These are phyloP conservation scores for Tryphoninae sp. DNA, from an alignment of 2,888 invertebrate genomes.

Conservation along the genomic window DNA sequence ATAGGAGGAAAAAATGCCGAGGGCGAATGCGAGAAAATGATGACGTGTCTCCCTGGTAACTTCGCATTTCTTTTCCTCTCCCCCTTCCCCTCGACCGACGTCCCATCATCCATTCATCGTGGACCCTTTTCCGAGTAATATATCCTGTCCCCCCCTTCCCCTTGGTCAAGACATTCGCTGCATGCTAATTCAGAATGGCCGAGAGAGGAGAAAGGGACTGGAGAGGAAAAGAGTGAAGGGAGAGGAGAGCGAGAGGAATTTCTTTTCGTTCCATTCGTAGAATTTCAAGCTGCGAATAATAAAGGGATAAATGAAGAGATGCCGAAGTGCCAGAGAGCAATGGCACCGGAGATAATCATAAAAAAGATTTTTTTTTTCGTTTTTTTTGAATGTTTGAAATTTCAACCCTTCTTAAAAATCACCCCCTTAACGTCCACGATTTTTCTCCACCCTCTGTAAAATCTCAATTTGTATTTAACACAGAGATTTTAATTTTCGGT, in stretches of 20 bases:
- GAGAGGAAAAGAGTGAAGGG: background rate
- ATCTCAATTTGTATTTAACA: background rate
- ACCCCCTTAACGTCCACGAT: background rate
- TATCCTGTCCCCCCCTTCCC: constrained; percentile 30
- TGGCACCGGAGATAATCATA: constrained; percentile 13
- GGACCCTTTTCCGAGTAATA: constrained; percentile 52
- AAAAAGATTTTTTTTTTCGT: background rate
- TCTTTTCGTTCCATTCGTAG: constrained; percentile 39
- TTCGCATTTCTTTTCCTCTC: constrained; percentile 45
- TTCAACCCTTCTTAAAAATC: background rate
- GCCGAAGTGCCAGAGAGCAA: constrained; percentile 16
- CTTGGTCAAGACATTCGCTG: constrained; percentile 50
- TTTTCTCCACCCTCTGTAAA: background rate
- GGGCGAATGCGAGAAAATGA: constrained; percentile 5
- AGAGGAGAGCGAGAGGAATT: constrained; percentile 39
- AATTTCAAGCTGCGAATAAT: constrained; percentile 55
- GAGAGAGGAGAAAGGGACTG: constrained; percentile 4
- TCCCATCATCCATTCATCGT: constrained; percentile 48
- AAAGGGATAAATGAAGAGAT: constrained; percentile 54
- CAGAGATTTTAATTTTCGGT: background rate
- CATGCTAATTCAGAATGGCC: constrained; percentile 59
- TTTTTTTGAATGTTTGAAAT: background rate
- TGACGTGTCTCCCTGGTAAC: constrained; percentile 46
- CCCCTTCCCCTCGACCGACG: constrained; percentile 2
- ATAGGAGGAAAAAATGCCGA: constrained; percentile 37